Conservation (phyloP, 2,888 invertebrate genomes). For the Tribolium freemani region DNA sequence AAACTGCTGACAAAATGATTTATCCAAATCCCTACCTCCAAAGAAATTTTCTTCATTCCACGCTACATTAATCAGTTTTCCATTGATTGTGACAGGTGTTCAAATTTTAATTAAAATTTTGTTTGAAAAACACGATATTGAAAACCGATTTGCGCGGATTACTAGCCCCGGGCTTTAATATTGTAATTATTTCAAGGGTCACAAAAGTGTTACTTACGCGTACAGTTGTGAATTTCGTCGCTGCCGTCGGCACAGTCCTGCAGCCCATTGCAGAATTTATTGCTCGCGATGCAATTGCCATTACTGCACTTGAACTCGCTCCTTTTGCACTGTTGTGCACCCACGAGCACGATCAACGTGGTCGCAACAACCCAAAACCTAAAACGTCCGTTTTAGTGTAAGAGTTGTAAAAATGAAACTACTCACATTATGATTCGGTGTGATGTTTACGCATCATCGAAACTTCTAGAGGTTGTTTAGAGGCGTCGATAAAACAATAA, state of each 20-base stretch:
- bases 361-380: slow-evolving; percentile 18
- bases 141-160: too few species aligned
- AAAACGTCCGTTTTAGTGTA: neutral
- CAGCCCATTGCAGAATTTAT: slow-evolving; percentile 83
- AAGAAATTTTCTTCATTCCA: neutral
- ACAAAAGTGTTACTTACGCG: slow-evolving; percentile 74
- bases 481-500: slow-evolving; percentile 35
- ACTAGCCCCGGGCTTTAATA: too few species aligned
- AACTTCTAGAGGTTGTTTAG: slow-evolving; percentile 4
- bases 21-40: neutral
- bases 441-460: slow-evolving; percentile 27
- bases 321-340: slow-evolving; percentile 55
- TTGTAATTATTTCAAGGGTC: too few species aligned
- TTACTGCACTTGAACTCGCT: slow-evolving; percentile 70
- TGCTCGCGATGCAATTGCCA: slow-evolving; percentile 77
- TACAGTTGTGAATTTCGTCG: slow-evolving; percentile 82
- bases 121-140: neutral
- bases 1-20: neutral
- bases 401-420: neutral
- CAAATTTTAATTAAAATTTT: neutral
- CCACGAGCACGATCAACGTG: neutral
- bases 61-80: neutral
- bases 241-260: slow-evolving; percentile 84
- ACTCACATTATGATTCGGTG: slow-evolving; percentile 23
- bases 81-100: neutral